These are phyloP conservation scores for Leptopilina clavipes DNA, from an alignment of 1,140 invertebrate species.

Conservation along the genomic window DNA sequence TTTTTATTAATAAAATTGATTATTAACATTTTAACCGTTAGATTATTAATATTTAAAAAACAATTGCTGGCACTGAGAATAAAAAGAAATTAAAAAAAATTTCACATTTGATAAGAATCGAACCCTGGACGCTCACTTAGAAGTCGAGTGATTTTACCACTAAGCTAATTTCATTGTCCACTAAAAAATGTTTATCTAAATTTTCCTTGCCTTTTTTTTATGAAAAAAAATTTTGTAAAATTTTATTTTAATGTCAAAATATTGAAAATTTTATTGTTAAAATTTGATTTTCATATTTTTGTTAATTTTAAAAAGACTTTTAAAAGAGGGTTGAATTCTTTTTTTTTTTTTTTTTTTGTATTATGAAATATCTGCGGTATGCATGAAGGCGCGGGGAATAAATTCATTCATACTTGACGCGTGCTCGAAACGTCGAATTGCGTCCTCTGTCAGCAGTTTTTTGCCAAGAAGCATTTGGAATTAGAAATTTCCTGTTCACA, in stretches of 20 bases:
- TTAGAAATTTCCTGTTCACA: conserved; percentile 10
- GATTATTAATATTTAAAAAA: too few species aligned
- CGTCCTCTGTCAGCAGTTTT: conserved; percentile 21
- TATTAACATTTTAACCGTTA: neutral
- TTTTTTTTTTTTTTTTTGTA: neutral
- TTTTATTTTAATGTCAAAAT: too few species aligned
- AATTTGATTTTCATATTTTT: too few species aligned
- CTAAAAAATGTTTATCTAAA: too few species aligned
- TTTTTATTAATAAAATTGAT: neutral
- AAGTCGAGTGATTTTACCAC: neutral
- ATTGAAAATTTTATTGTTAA: too few species aligned
- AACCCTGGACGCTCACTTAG: neutral
- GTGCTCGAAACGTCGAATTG: conserved; percentile 17
- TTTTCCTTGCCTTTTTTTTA: too few species aligned
- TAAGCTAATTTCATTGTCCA: too few species aligned
- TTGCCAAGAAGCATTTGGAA: conserved; percentile 19
- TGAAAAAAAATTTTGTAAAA: too few species aligned
- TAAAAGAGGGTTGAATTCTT: neutral
- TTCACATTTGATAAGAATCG: neutral
- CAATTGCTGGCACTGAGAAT: too few species aligned
- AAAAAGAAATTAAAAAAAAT: neutral
- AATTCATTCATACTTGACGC: conserved; percentile 26
- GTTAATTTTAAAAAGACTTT: neutral
- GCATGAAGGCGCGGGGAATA: conserved; percentile 5
- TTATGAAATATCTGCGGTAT: conserved; percentile 2